These are phyloP conservation scores for Oreortyx pictus DNA, from an alignment of 2,797 vertebrate species.

Conservation along the genomic window DNA sequence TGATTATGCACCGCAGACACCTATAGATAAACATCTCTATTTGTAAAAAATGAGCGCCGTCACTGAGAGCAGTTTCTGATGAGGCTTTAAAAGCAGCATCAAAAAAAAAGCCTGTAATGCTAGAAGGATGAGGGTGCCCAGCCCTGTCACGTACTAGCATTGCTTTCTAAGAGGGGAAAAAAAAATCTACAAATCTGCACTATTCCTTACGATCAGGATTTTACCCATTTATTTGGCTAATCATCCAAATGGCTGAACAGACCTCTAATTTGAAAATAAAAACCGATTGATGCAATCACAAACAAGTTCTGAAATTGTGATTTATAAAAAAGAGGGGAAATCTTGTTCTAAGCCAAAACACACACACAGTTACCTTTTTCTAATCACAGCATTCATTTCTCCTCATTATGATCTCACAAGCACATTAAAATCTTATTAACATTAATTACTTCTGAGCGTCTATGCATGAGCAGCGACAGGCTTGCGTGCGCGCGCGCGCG, in stretches of 20 bases:
- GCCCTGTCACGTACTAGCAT: conserved; percentile 58
- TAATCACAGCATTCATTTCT: conserved; percentile 90
- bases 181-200: conserved; percentile 63
- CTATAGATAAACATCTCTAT: conserved; percentile 72
- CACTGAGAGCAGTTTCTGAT: conserved; percentile 60
- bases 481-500: conserved; percentile 40
- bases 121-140: conserved; percentile 70
- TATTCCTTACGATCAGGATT: conserved; percentile 80
- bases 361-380: conserved; percentile 87
- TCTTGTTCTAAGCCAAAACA: conserved; percentile 88
- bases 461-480: conserved; percentile 86
- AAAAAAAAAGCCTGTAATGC: conserved; percentile 42
- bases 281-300: conserved; percentile 84
- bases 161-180: conserved; percentile 56
- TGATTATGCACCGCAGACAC: conserved; percentile 65
- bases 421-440: conserved; percentile 91
- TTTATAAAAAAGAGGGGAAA: conserved; percentile 86
- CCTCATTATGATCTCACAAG: conserved; percentile 90
- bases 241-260: conserved; percentile 86
- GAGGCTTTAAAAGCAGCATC: conserved; percentile 63
- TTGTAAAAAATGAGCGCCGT: conserved; percentile 68
- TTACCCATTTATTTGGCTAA: conserved; percentile 82
- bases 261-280: conserved; percentile 86
- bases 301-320: conserved; percentile 86
- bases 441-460: conserved; percentile 88